phyloP scores from a whole-genome alignment of 2,888 invertebrate genomes.

The Rhaphigaster nebulosa region DNA sequence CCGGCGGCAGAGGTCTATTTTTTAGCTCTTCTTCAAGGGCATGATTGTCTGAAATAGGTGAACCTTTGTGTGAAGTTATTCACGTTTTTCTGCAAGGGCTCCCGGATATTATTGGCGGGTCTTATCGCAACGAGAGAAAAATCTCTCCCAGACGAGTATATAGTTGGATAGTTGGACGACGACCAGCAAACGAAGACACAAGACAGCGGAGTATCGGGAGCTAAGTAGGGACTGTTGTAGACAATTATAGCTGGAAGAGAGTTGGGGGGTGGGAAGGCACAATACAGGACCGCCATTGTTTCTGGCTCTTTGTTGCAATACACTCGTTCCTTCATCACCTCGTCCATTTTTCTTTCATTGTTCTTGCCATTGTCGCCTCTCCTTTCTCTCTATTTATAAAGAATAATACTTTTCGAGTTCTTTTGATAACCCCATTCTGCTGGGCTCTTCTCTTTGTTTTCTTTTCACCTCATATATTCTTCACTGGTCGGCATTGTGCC shows the following conservation, averaged over 20 bases:
- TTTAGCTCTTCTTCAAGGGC: too few relatives aligned
- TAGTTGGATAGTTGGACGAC: neutral
- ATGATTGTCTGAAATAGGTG: too few relatives aligned
- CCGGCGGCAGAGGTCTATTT: too few relatives aligned
- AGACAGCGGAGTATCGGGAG: slow-evolving; percentile 41
- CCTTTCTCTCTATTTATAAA: slow-evolving; percentile 66
- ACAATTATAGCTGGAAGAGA: slow-evolving; percentile 60
- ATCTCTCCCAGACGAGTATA: neutral
- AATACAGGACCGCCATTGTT: slow-evolving; percentile 62
- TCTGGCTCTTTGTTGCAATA: slow-evolving; percentile 65
- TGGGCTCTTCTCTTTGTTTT: slow-evolving; percentile 64
- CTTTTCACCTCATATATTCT: slow-evolving; percentile 66
- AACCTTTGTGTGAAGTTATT: too few relatives aligned
- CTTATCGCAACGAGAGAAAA: neutral
- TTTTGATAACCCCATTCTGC: slow-evolving; percentile 66
- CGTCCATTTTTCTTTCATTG: slow-evolving; percentile 66
- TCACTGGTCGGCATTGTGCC: slow-evolving; percentile 64
- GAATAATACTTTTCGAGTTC: slow-evolving; percentile 66
- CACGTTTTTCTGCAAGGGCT: too few relatives aligned
- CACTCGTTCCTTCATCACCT: slow-evolving; percentile 65
- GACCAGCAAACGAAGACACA: neutral
- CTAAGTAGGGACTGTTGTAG: slow-evolving; percentile 59
- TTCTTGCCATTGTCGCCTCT: slow-evolving; percentile 65
- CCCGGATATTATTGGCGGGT: too few relatives aligned
- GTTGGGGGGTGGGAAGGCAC: slow-evolving; percentile 49